phyloP scores from a whole-genome alignment of 1,140 invertebrate species.

The Rhagoletis zephyria region DNA sequence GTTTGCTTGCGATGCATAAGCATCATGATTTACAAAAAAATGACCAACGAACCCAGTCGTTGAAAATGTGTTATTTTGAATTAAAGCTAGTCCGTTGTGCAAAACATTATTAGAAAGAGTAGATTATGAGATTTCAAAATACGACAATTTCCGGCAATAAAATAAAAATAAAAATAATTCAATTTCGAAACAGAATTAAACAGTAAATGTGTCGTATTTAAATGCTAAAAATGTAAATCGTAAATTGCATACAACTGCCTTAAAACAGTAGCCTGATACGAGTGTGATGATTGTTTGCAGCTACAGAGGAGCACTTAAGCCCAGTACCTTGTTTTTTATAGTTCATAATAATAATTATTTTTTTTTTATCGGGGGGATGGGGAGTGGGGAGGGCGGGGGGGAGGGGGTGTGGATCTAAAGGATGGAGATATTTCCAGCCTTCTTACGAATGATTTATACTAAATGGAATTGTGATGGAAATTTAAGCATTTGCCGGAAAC shows the following conservation, averaged over 20 bases:
- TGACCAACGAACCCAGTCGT: neutral
- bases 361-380: neutral
- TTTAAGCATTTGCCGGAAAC: slow-evolving; percentile 39
- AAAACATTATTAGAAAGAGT: neutral
- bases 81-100: slow-evolving; percentile 27
- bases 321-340: slow-evolving; percentile 72
- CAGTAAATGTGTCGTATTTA: neutral
- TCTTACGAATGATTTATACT: slow-evolving; percentile 35
- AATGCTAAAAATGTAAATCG: neutral
- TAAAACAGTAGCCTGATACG: slow-evolving; percentile 47
- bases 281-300: slow-evolving; percentile 40
- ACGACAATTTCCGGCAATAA: neutral
- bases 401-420: too few species aligned
- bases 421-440: neutral
- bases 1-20: too few species aligned
- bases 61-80: slow-evolving; percentile 25
- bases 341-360: slow-evolving; percentile 27
- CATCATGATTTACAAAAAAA: neutral
- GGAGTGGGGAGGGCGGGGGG: neutral
- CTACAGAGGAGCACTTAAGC: slow-evolving; percentile 66
- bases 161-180: neutral
- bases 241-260: slow-evolving; percentile 38
- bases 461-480: slow-evolving; percentile 45
- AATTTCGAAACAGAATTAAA: neutral
- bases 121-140: neutral